Evolutionary conservation across 2,888 invertebrate species (phyloP), one percentile per base, ranked within the genome.

Genomic region (Corythucha ciliata): DNA sequence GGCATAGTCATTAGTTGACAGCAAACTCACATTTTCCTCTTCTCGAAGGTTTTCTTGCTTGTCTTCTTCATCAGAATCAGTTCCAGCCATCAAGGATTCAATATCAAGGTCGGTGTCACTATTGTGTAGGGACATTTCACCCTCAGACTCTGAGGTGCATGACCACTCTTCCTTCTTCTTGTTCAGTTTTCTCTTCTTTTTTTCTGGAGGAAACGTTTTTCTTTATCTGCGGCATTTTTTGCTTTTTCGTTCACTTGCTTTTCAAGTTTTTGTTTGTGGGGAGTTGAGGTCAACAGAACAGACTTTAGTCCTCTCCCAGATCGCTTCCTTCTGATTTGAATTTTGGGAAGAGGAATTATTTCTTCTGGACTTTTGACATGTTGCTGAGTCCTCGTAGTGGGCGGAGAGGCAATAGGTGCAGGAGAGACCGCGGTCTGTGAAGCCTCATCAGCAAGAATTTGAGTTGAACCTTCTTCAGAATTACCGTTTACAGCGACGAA

Each of bases 321-420:
- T n/a, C 48, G 34, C 25, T 36, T 48, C 24, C 34, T 34, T 34
- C 34, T 48, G 22, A 21, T 48, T 45, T 45, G 32, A 33, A 45
- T 45, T 26, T 48, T 48, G 8, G 39, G 39, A 39, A 39, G 48
- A 39, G 48, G 48, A 48, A 48, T 48, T 37, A 48, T 48, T 16
- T 48, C 48, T 34, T 39, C 37, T 25, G 48, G 48, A 37, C 34
- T 45, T 33, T 32, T 32, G 33, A 32, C 33, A 22, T 33, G 45
- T 45, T 45, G 29, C 45, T 32, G 45, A 29, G 33, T 45, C 32
- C 33, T 45, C 22, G 33, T 29, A 48, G 39, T 34, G 36, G 48
- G 37, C 18, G 18, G 33, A 26, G 24, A 37, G 36, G 27, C n/a
- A 22, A 25, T 22, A 21, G 16, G 14, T 48, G 33, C 34, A 39